Evolutionary conservation across 2,113 vertebrate genomes (phyloP).

Genomic region (Ardeotis arabs): DNA sequence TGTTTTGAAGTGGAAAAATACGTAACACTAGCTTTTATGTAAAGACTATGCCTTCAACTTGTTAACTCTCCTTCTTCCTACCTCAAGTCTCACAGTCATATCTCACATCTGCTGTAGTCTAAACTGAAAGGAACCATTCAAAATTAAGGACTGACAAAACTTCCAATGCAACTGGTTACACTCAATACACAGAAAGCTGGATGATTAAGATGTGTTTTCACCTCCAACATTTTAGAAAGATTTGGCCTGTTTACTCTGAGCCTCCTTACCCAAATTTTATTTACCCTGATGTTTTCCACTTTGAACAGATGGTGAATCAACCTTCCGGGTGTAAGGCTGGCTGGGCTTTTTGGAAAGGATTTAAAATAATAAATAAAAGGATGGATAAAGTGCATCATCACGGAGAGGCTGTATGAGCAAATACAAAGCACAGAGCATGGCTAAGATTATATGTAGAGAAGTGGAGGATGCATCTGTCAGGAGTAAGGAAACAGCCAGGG

Average conservation of each 20-base stretch:
- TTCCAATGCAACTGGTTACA: not conserved
- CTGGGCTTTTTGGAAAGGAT: slow-evolving; percentile 33
- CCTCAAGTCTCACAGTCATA: not conserved
- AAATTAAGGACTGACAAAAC: not conserved
- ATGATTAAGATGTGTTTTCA: not conserved
- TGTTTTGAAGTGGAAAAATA: slow-evolving; percentile 47
- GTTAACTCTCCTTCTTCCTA: slow-evolving; percentile 13
- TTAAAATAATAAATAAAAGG: slow-evolving; percentile 65
- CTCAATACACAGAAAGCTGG: not conserved
- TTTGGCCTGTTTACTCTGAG: slow-evolving; percentile 10
- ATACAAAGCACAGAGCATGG: not conserved
- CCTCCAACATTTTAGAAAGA: slow-evolving; percentile 1
- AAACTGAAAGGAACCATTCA: not conserved
- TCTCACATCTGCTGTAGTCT: not conserved
- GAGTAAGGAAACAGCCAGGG: not conserved
- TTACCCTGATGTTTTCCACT: slow-evolving; percentile 50
- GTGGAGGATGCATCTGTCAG: not conserved
- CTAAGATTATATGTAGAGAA: not conserved
- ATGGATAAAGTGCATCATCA: not conserved
- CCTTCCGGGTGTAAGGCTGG: slow-evolving; percentile 26
- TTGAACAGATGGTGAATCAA: slow-evolving; percentile 62
- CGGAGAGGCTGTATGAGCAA: not conserved
- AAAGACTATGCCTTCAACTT: slow-evolving; percentile 8
- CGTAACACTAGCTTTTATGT: slow-evolving; percentile 18
- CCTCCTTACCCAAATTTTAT: slow-evolving; percentile 43